phyloP scores from a whole-genome alignment of 92 coral and sea anemone species.

The Micromussa lordhowensis region DNA sequence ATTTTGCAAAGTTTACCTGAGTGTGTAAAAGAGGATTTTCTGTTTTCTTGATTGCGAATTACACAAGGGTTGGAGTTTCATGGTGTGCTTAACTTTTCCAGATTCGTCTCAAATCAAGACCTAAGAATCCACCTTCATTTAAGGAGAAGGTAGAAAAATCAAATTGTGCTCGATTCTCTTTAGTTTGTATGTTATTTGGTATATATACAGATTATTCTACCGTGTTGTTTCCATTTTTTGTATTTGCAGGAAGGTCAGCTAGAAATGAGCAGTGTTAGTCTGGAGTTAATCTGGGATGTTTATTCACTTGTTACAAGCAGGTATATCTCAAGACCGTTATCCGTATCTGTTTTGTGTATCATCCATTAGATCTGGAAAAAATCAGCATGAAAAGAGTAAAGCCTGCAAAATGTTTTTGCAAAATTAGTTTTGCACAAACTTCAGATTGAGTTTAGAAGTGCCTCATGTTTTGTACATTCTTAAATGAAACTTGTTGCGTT shows the following conservation, averaged over 20 bases:
- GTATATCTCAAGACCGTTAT: slow-evolving; percentile 45
- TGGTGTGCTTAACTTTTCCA: neutral
- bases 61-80: no score
- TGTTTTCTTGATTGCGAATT: neutral
- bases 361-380: no score
- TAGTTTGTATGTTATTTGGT: neutral
- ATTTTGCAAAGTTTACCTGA: neutral
- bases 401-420: no score
- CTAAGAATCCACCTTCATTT: slow-evolving; percentile 53
- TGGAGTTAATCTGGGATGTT: slow-evolving; percentile 92
- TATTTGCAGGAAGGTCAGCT: slow-evolving; percentile 86
- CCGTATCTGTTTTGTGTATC: no score
- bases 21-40: neutral
- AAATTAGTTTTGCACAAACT: no score
- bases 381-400: no score
- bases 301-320: slow-evolving; percentile 83
- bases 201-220: neutral
- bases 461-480: no score
- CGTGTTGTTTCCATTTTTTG: neutral
- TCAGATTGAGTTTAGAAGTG: no score
- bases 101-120: slow-evolving; percentile 57
- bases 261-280: slow-evolving; percentile 82
- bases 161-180: no score
- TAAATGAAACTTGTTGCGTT: no score
- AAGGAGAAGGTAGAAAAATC: slow-evolving; percentile 73